phyloP scores from a whole-genome alignment of 2,113 vertebrate species.

The Martes martes region DNA sequence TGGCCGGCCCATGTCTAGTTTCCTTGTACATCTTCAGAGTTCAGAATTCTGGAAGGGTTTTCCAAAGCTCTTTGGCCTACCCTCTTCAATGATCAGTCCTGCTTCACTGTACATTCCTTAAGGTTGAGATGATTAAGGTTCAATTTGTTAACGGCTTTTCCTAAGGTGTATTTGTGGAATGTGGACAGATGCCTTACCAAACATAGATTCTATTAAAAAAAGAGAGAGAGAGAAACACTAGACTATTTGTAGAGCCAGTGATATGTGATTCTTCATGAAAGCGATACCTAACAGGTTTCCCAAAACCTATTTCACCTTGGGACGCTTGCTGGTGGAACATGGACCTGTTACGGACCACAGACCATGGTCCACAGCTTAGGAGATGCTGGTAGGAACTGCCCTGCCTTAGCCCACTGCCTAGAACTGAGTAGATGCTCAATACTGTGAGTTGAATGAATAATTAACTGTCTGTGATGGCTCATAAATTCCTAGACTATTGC shows the following conservation, averaged over 20 bases:
- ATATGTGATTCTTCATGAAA: neutral
- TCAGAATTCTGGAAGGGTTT: neutral
- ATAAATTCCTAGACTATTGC: neutral
- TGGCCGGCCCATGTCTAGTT: neutral
- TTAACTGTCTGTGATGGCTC: neutral
- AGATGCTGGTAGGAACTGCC: neutral
- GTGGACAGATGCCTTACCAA: constrained; percentile 17
- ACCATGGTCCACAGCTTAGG: neutral
- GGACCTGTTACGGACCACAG: too few species aligned
- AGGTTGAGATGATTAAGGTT: neutral
- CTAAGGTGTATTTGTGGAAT: neutral
- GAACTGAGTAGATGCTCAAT: neutral
- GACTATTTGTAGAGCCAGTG: neutral
- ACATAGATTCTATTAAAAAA: constrained; percentile 14
- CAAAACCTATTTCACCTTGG: neutral
- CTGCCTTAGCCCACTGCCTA: neutral
- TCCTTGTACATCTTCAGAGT: neutral
- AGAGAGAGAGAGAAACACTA: neutral
- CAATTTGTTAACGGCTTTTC: neutral
- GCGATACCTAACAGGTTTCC: neutral
- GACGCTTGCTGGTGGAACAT: neutral
- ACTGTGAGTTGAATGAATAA: neutral
- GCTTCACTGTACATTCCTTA: neutral
- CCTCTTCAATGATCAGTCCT: neutral
- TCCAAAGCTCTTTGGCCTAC: neutral